phyloP scores from a whole-genome alignment of 2,797 vertebrate species.

The Moxostoma hubbsi region DNA sequence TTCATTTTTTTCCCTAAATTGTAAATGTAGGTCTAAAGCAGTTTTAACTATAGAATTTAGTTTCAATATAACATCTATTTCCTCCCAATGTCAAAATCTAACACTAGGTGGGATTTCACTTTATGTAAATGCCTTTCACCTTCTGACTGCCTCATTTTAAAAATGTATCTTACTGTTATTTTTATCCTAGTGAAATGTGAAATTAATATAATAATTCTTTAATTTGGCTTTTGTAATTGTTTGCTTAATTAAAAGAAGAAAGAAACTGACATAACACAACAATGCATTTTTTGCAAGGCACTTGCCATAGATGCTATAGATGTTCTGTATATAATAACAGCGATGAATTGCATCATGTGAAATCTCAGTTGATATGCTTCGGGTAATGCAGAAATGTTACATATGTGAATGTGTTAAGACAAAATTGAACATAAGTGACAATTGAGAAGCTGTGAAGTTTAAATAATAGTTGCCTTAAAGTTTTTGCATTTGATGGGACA shows the following conservation, averaged over 20 bases:
- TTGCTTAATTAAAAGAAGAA: constrained; percentile 12
- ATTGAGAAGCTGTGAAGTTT: constrained; percentile 57
- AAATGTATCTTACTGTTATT: not conserved
- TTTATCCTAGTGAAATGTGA: not conserved
- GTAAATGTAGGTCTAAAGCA: not conserved
- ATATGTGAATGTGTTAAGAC: constrained; percentile 27
- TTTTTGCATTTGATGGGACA: constrained; percentile 38
- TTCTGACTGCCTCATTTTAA: not conserved
- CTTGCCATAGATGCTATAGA: constrained; percentile 9
- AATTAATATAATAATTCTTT: not conserved
- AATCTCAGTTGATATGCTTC: constrained; percentile 2
- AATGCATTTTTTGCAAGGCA: constrained; percentile 37
- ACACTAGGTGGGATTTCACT: not conserved
- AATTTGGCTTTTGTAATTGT: not conserved
- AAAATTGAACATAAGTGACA: constrained; percentile 1
- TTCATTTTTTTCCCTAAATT: too few species aligned
- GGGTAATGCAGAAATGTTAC: constrained; percentile 21
- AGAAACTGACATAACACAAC: constrained; percentile 24
- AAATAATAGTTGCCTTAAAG: constrained; percentile 55
- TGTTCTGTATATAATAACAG: constrained; percentile 18
- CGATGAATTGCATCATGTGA: not conserved
- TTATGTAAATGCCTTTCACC: not conserved
- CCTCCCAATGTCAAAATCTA: not conserved
- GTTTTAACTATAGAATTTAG: not conserved
- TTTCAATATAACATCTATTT: not conserved